phyloP scores from a whole-genome alignment of 2,797 vertebrate species.

The Numenius phaeopus region DNA sequence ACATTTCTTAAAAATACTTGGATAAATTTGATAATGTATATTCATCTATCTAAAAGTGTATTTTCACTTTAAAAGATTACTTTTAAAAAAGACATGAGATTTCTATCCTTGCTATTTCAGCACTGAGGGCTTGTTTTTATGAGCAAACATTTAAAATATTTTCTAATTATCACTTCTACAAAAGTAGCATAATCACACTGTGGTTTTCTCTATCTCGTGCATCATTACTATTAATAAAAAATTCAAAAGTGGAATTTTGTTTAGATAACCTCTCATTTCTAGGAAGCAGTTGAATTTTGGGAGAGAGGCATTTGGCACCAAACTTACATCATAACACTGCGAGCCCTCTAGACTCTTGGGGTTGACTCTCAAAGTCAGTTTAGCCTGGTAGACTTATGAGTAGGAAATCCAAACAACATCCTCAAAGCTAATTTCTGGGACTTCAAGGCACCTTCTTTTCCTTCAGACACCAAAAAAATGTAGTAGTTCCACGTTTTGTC shows the following conservation, averaged over 20 bases:
- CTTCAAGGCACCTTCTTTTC: not conserved
- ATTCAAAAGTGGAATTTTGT: not conserved
- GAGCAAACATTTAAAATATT: not conserved
- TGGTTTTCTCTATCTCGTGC: not conserved
- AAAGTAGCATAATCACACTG: not conserved
- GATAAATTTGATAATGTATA: not conserved
- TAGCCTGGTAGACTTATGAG: not conserved
- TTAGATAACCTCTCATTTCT: not conserved
- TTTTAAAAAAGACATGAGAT: not conserved
- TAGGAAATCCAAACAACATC: not conserved
- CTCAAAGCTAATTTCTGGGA: not conserved
- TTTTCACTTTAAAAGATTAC: not conserved
- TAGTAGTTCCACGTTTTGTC: not conserved
- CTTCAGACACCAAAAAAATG: not conserved
- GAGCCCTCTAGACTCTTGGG: not conserved
- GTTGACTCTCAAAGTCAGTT: not conserved
- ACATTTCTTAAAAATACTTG: not conserved
- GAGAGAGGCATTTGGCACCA: not conserved
- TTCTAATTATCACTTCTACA: not conserved
- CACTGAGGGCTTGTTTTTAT: not conserved
- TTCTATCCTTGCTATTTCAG: not conserved
- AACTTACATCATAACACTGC: not conserved
- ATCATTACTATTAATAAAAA: not conserved
- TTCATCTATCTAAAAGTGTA: not conserved
- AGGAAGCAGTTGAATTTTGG: not conserved